Evolutionary conservation across 2,888 invertebrate species (phyloP), one percentile per base, ranked within the genome.

Genomic region (Drosophila testacea): DNA sequence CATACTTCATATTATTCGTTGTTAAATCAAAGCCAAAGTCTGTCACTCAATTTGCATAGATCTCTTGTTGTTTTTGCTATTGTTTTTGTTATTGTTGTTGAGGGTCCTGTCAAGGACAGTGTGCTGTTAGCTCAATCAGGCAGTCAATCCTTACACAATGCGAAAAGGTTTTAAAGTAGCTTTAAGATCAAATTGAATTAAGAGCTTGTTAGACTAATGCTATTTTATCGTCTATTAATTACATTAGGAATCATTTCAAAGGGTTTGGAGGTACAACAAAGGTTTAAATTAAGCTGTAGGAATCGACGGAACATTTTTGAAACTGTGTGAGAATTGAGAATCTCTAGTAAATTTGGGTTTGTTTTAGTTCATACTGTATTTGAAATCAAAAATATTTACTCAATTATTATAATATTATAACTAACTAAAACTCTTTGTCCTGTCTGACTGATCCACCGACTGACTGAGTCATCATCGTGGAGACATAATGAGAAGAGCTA

Each of bases 41-140:
- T 50, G 72, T 56, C 47, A 36, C 52, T 36, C 57, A 61, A 84
- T 84, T 84, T 81, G 84, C 84, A 84, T 84, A 70, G 73, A 75
- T 67, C 44, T 57, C 47, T 32, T 38, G 22, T 34, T 39, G 13
- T 32, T 32, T 6, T 16, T 38, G 28, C 3, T 22, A 22, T 22
- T 22, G 22, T 10, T 38, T 1, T 38, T 38, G 6, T 6, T 13
- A 2, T 4, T 38, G 27, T 32, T 38, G n/a, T 44, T 22, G 22
- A 38, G n/a, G 36, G 55, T 65, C 65, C 65, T 60, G 47, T 52
- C 42, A 27, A 41, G 56, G 51, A 68, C 56, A 68, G 60, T 51
- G n/a, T 11, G 22, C 36, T 55, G 22, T 34, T 36, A 9, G 13
- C 36, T 38, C 27, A 55, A 32, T 41, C 42, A 13, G 11, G 4